A percentile compares a stretch with the other conserved stretches of the same genome.
Evolutionary conservation across 2,888 invertebrate genomes (phyloP).

Genomic region (Lasioglossum figueresi): DNA sequence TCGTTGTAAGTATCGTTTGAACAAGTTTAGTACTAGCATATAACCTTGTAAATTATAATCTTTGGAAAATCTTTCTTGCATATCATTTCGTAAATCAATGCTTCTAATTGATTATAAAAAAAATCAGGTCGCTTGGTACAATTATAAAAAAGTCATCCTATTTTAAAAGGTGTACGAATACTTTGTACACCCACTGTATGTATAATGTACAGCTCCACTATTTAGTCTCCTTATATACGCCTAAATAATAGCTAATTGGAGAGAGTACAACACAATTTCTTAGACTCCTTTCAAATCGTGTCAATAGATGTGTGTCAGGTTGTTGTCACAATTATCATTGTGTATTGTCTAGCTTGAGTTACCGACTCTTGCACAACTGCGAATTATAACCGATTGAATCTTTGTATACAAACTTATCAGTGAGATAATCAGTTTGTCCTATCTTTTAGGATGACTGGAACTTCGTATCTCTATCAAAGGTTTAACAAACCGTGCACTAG

Average conservation of each 20-base stretch:
- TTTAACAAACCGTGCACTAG: neutral
- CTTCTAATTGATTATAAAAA: too few relatives aligned
- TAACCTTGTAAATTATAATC: too few relatives aligned
- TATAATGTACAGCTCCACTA: neutral
- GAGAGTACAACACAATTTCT: neutral
- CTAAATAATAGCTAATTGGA: neutral
- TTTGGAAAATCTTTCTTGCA: too few relatives aligned
- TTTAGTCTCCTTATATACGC: neutral
- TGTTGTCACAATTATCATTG: neutral
- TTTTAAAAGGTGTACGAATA: too few relatives aligned
- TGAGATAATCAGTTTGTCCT: neutral
- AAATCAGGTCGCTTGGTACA: too few relatives aligned
- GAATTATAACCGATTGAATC: neutral
- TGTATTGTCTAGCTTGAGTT: neutral
- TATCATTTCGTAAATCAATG: too few relatives aligned
- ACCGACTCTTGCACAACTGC: neutral
- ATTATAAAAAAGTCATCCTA: too few relatives aligned
- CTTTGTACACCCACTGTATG: too few relatives aligned
- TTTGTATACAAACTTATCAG: neutral
- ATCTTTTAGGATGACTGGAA: neutral
- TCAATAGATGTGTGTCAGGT: neutral
- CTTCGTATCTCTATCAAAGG: neutral
- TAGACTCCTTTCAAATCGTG: neutral
- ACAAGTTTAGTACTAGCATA: too few relatives aligned
- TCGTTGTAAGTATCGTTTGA: neutral